A percentile compares a stretch with the other conserved stretches of the same genome.
These are phyloP conservation scores for Euphonia xanthogaster DNA, from an alignment of 2,797 vertebrate species.

Conservation along the genomic window DNA sequence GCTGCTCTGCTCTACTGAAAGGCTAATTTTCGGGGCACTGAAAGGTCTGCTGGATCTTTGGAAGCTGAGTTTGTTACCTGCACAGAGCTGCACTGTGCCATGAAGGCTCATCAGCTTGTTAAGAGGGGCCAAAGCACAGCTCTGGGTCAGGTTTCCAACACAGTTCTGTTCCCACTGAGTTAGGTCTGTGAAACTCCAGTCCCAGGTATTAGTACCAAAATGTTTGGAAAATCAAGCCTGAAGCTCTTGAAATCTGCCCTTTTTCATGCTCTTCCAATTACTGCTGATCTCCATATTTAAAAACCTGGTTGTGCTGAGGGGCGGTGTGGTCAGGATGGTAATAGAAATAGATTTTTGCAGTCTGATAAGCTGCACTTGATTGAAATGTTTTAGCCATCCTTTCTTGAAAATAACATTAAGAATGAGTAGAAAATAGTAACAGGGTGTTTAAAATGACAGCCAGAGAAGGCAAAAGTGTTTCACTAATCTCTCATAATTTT, in stretches of 20 bases:
- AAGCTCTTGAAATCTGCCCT: background rate
- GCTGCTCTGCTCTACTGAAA: background rate
- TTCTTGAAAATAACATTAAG: background rate
- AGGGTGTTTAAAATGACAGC: background rate
- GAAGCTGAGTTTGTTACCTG: background rate
- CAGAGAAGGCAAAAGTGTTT: background rate
- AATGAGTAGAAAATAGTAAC: background rate
- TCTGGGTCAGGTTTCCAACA: background rate
- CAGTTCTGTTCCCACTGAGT: background rate
- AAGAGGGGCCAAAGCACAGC: background rate
- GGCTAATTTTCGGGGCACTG: background rate
- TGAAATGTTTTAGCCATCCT: background rate
- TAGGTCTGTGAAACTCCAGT: background rate
- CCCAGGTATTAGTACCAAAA: background rate
- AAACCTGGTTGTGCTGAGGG: background rate
- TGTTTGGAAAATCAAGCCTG: background rate
- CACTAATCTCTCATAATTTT: background rate
- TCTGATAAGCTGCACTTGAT: background rate
- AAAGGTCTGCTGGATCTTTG: background rate
- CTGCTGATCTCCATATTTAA: background rate
- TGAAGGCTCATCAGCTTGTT: background rate
- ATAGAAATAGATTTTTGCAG: background rate
- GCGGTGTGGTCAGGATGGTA: background rate
- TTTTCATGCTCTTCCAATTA: background rate
- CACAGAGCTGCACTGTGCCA: background rate